A percentile compares a stretch with the other conserved stretches of the same genome.
phyloP scores from a whole-genome alignment of 2,797 vertebrate genomes.

The Pogonophryne albipinna region DNA sequence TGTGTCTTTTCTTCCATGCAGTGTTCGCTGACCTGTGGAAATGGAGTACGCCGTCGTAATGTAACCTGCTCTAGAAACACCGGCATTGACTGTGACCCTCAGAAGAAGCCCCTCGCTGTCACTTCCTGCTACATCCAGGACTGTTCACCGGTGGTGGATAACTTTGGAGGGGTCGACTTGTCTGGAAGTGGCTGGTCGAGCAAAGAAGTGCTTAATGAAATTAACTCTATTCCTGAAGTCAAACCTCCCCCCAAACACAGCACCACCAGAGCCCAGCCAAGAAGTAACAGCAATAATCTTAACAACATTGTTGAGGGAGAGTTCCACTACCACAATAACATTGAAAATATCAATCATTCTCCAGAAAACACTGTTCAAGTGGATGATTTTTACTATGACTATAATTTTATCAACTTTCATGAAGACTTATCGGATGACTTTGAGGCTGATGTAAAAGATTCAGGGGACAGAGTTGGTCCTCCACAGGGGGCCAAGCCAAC shows the following conservation, averaged over 20 bases:
- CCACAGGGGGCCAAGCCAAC: conserved; percentile 47
- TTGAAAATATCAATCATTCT: conserved; percentile 72
- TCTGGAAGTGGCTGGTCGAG: conserved; percentile 93
- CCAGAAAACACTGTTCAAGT: conserved; percentile 82
- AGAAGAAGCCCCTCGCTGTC: conserved; percentile 73
- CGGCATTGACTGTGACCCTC: conserved; percentile 79
- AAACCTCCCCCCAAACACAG: conserved; percentile 60
- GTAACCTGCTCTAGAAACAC: conserved; percentile 88
- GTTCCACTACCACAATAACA: conserved; percentile 77
- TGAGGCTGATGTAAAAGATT: conserved; percentile 56
- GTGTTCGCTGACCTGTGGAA: conserved; percentile 92
- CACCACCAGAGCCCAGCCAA: conserved; percentile 65
- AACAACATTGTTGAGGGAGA: conserved; percentile 83
- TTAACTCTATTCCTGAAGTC: conserved; percentile 81
- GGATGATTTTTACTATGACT: conserved; percentile 98
- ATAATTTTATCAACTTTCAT: conserved; percentile 98
- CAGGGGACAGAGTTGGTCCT: conserved; percentile 33
- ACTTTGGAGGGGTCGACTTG: conserved; percentile 80
- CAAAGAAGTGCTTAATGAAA: conserved; percentile 90
- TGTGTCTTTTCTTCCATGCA: conserved; percentile 61
- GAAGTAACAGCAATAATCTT: conserved; percentile 48
- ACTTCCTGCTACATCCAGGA: conserved; percentile 73
- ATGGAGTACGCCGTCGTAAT: conserved; percentile 81
- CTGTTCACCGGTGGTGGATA: conserved; percentile 78
- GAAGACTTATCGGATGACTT: conserved; percentile 90